Conservation (phyloP, 2,888 invertebrate species). For the Volucella bombylans region DNA sequence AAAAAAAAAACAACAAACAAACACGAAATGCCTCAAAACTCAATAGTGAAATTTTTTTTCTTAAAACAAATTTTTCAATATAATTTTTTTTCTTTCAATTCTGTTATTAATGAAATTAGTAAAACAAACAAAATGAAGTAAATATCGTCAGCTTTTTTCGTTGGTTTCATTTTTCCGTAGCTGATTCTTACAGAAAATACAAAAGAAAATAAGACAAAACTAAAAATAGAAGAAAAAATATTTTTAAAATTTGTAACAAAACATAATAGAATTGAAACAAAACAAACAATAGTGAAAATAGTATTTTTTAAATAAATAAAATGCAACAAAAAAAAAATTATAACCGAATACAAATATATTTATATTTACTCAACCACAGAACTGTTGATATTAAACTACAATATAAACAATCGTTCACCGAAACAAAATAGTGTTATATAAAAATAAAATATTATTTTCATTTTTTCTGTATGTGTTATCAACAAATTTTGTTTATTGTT, state of each 20-base stretch:
- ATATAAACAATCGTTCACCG: constrained; percentile 73
- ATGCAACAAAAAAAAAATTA: constrained; percentile 51
- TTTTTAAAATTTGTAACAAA: constrained; percentile 65
- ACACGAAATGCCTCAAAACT: constrained; percentile 74
- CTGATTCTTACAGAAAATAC: constrained; percentile 70
- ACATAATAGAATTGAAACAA: constrained; percentile 65
- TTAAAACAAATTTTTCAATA: constrained; percentile 45
- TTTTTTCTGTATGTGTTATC: constrained; percentile 39
- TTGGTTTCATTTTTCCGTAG: constrained; percentile 74
- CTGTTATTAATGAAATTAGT: constrained; percentile 49
- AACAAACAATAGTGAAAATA: constrained; percentile 68
- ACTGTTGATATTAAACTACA: constrained; percentile 71
- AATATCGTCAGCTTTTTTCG: constrained; percentile 69
- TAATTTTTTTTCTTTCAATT: constrained; percentile 27
- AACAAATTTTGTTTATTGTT: constrained; percentile 42
- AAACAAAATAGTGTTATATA: constrained; percentile 71
- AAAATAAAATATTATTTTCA: constrained; percentile 14
- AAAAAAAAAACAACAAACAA: constrained; percentile 43
- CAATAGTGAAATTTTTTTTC: constrained; percentile 70
- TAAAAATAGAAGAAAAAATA: constrained; percentile 65
- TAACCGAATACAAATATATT: constrained; percentile 63
- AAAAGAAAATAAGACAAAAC: constrained; percentile 58
- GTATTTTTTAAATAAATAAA: constrained; percentile 67
- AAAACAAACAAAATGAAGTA: constrained; percentile 16
- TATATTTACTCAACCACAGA: constrained; percentile 73